These are phyloP conservation scores for Melitaea cinxia DNA, from an alignment of 1,140 invertebrate species.

Conservation along the genomic window DNA sequence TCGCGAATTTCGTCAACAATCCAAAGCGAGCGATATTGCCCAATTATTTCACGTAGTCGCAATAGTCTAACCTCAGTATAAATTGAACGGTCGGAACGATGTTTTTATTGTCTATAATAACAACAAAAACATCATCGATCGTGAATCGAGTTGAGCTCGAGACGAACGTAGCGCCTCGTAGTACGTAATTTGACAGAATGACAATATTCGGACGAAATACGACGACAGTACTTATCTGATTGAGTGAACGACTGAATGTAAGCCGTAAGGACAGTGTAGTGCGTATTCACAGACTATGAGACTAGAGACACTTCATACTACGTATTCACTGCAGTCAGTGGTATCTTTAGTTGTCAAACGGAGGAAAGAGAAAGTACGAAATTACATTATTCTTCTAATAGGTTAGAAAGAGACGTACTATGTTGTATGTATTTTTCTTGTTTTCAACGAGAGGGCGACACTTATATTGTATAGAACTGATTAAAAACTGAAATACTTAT, in stretches of 20 bases:
- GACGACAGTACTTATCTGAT: constrained; percentile 15
- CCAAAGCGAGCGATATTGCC: constrained; percentile 45
- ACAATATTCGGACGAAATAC: constrained; percentile 37
- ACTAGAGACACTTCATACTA: not conserved
- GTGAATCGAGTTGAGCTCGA: constrained; percentile 46
- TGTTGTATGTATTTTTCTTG: not conserved
- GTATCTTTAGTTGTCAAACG: not conserved
- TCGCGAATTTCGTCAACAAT: constrained; percentile 54
- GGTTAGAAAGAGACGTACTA: not conserved
- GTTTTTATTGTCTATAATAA: constrained; percentile 51
- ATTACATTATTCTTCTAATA: no score
- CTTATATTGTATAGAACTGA: not conserved
- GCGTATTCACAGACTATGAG: no score
- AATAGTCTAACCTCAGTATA: constrained; percentile 42
- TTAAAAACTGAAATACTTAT: not conserved
- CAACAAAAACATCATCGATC: constrained; percentile 76
- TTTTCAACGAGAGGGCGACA: not conserved
- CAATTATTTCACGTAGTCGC: constrained; percentile 50
- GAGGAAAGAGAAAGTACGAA: not conserved
- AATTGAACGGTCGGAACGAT: constrained; percentile 28
- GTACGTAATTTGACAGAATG: constrained; percentile 67
- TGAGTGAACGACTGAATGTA: not conserved
- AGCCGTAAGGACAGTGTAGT: no score
- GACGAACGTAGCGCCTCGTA: constrained; percentile 39
- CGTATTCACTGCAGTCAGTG: not conserved